Evolutionary conservation across 1,140 invertebrate genomes (phyloP), one percentile per base, ranked within the genome.

Genomic region (Drosophila rufa): DNA sequence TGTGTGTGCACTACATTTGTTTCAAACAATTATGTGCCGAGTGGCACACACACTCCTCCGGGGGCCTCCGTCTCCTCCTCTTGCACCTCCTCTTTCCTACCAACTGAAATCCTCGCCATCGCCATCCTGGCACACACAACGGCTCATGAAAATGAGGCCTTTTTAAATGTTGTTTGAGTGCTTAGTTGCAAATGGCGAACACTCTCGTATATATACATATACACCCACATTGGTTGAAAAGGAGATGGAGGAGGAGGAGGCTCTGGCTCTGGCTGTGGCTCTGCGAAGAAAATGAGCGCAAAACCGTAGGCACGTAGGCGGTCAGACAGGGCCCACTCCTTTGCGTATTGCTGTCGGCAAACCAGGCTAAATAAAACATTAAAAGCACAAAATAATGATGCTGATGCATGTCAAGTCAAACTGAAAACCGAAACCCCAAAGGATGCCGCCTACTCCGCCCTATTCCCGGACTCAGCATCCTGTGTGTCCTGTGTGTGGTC

Each of bases 81-180:
- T 3, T 25, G 2, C 22, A 4, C 22, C 22, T 25, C 22, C 3
- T 25, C 22, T 25, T 25, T 25, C 22, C 22, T 25, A 25, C 22
- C 22, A 25, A 25, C 22, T 25, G 22, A 3, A 17, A 46, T 38
- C 33, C 30, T 36, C 14, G 33, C 14, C 45, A 51, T 9, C 59
- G 33, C n/a, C 53, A 56, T 25, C 27, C 61, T 19, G 40, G 36
- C 46, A 38, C 38, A 47, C 65, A 80, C 56, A 76, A 74, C 55
- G 73, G 66, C 83, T 86, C 82, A 82, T 85, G 82, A 86, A 86
- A 86, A 86, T 86, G 83, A 86, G 83, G 83, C 80, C 83, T 87
- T 86, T 86, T 86, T 86, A 87, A 86, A 87, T 86, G 83, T 87
- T 87, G 83, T 86, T 86, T 87, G 83, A 86, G 83, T 86, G 83